A percentile compares a stretch with the other conserved stretches of the same genome.
phyloP scores from a whole-genome alignment of 2,113 vertebrate genomes.

The Vombatus ursinus region DNA sequence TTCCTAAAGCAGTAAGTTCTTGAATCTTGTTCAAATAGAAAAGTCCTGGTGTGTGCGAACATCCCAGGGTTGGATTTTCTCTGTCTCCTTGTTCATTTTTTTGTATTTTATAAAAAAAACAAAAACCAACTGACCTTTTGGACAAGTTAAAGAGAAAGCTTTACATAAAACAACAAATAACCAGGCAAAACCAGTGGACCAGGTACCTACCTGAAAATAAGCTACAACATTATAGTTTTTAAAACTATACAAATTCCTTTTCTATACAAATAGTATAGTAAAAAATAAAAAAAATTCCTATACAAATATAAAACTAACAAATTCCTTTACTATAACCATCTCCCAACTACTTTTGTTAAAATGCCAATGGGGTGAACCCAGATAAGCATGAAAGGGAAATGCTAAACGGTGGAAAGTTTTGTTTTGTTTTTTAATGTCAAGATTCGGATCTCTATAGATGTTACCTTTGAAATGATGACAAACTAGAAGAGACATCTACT shows the following conservation, averaged over 20 bases:
- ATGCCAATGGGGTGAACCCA: not conserved
- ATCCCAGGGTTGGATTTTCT: not conserved
- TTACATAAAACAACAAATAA: not conserved
- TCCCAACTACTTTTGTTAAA: not conserved
- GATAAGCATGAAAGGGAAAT: not conserved
- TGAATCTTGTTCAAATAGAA: constrained; percentile 2
- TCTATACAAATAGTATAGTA: too few relatives aligned
- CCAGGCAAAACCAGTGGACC: not conserved
- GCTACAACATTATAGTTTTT: not conserved
- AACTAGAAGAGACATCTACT: not conserved
- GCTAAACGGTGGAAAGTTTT: not conserved
- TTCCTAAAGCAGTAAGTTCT: constrained; percentile 34
- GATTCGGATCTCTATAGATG: not conserved
- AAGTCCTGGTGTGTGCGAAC: not conserved
- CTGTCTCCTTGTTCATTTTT: constrained; percentile 20
- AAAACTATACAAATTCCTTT: not conserved
- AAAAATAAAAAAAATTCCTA: too few relatives aligned
- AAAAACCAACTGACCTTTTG: not conserved
- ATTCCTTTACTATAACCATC: not conserved
- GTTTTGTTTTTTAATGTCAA: not conserved
- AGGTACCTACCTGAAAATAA: not conserved
- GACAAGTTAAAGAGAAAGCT: constrained; percentile 29
- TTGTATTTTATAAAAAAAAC: not conserved
- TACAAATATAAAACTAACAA: too few relatives aligned
- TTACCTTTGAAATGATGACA: not conserved